phyloP scores from a whole-genome alignment of 2,888 invertebrate species.

The Acanthacorydalis orientalis region DNA sequence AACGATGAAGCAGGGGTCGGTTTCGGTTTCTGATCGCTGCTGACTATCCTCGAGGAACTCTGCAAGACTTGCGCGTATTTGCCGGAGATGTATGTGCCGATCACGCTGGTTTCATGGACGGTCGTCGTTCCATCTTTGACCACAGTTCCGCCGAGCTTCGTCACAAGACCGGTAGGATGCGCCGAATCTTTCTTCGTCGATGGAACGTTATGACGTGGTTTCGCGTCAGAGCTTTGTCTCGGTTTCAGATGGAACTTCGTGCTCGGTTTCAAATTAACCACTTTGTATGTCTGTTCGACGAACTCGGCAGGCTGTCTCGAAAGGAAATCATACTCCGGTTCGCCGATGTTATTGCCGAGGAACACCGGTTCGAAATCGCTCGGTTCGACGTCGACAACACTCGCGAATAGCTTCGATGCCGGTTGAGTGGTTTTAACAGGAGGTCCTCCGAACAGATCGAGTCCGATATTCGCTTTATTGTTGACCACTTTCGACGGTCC shows the following conservation, averaged over 20 bases:
- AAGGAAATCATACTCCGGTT: constrained; percentile 71
- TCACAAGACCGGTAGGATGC: constrained; percentile 65
- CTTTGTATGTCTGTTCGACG: constrained; percentile 71
- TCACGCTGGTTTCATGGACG: constrained; percentile 76
- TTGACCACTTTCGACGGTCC: constrained; percentile 17
- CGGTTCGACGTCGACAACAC: constrained; percentile 34
- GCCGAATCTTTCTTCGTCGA: constrained; percentile 33
- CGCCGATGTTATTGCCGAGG: constrained; percentile 55
- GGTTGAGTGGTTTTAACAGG: constrained; percentile 17
- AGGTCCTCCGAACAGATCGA: constrained; percentile 25
- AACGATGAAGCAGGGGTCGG: constrained; percentile 48
- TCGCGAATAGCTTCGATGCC: constrained; percentile 22
- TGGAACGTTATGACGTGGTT: constrained; percentile 17
- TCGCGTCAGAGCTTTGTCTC: constrained; percentile 26
- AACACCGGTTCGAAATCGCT: constrained; percentile 40
- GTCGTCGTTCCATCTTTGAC: constrained; percentile 71
- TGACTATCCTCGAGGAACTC: constrained; percentile 56
- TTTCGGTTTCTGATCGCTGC: constrained; percentile 34
- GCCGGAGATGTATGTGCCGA: constrained; percentile 72
- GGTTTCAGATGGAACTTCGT: constrained; percentile 35
- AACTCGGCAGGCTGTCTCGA: constrained; percentile 73
- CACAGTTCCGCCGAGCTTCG: constrained; percentile 68
- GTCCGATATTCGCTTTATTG: constrained; percentile 20
- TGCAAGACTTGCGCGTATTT: constrained; percentile 79
- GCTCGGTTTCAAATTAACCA: constrained; percentile 62